Conservation (phyloP, 2,113 vertebrate genomes). For the Ophthalmolycus amberensis region DNA sequence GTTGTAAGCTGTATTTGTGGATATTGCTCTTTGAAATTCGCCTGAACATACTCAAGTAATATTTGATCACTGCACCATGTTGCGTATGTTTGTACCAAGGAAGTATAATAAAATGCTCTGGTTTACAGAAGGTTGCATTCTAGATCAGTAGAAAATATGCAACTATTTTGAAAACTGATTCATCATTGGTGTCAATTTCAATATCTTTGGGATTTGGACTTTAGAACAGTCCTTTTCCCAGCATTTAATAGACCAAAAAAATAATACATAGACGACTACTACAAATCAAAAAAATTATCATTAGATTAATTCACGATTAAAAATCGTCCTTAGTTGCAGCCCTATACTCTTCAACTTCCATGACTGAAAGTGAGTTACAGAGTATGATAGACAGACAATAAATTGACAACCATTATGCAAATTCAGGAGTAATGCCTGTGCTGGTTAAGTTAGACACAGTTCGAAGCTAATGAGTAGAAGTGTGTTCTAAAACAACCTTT, state of each 20-base stretch:
- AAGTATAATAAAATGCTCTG: not conserved
- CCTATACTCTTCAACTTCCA: not conserved
- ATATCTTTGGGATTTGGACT: too few relatives aligned
- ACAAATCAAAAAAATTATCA: not conserved
- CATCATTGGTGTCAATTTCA: not conserved
- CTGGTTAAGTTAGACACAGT: too few relatives aligned
- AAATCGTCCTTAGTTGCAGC: not conserved
- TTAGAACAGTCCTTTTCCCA: too few relatives aligned
- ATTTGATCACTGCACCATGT: not conserved
- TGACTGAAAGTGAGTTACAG: too few relatives aligned
- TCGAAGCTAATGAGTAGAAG: too few relatives aligned
- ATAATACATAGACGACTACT: not conserved
- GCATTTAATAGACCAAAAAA: not conserved
- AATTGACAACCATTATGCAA: too few relatives aligned
- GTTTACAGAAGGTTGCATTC: not conserved
- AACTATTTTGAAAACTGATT: not conserved
- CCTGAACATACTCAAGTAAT: not conserved
- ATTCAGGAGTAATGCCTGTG: too few relatives aligned
- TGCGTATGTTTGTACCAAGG: not conserved
- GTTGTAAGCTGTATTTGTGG: not conserved
- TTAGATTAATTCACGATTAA: not conserved
- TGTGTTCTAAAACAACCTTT: too few relatives aligned
- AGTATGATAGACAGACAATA: too few relatives aligned
- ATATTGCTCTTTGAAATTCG: not conserved
- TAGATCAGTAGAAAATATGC: not conserved